Evolutionary conservation across 2,113 vertebrate species (phyloP).

Genomic region (Anseranas semipalmata): DNA sequence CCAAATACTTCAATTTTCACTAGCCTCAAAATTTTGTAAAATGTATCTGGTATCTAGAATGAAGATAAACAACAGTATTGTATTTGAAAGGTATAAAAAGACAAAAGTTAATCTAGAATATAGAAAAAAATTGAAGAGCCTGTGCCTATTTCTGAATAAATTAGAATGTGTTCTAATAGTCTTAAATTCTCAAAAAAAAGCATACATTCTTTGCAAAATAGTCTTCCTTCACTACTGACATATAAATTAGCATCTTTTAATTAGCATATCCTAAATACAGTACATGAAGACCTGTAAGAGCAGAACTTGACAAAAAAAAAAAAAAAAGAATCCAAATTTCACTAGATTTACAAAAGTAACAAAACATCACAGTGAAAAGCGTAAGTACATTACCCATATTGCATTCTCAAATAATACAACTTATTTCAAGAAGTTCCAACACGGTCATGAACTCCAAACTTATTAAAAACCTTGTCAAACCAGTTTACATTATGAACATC

Average conservation of each 20-base stretch:
- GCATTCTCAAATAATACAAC: not conserved
- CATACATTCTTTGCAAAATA: not conserved
- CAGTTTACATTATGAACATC: not conserved
- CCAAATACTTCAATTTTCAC: not conserved
- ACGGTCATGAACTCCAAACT: not conserved
- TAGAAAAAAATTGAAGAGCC: not conserved
- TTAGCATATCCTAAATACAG: not conserved
- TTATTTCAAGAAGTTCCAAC: not conserved
- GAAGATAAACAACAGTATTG: not conserved
- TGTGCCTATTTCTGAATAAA: not conserved
- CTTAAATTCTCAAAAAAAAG: not conserved
- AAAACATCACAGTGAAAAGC: not conserved
- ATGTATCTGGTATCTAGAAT: not conserved
- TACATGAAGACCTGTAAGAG: not conserved
- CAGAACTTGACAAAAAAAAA: not conserved
- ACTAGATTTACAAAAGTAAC: not conserved
- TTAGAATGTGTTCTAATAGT: not conserved
- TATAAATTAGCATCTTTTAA: not conserved
- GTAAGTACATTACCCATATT: rapidly evolving
- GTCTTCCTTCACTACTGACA: not conserved
- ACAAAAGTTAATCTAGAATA: not conserved
- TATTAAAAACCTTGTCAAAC: not conserved
- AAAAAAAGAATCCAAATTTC: not conserved
- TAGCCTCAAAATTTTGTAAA: not conserved
- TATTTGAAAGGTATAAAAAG: not conserved